Base-by-base conservation (phyloP, 2,888 invertebrate genomes). In the Drosophila limbata region DNA sequence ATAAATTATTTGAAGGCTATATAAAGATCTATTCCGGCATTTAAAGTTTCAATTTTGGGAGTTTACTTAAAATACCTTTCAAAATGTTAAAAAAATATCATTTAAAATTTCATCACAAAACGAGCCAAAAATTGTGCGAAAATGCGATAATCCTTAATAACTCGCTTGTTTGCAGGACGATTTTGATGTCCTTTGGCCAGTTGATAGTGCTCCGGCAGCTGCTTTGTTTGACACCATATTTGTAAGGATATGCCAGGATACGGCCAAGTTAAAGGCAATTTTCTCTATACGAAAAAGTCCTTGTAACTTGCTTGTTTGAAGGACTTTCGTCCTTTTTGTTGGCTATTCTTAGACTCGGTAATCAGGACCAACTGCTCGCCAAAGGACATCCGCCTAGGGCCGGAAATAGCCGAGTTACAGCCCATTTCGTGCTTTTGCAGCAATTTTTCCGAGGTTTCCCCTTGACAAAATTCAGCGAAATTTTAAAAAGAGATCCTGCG, bases 311-410 rank as follows among this genome's bases (percentile, higher is more conserved):
- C 5, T 5, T 48, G 6, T 9, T 10, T 3, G 1, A 15, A 61
- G 60, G 51, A 51, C 21, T 33, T 44, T 37, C 35, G 40, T 51
- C 42, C 42, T 61, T 51, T 35, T 33, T 19, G 1, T 35, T 3
- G 15, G 19, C 21, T 21, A 4, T 4, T 21, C 4, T 6, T 13
- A 44, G 1, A 21, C 13, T 21, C 6, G 11, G 13, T 0, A 2
- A 5, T 11, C 1, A 6, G 17, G 2, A 13, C 39, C 19, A 50
- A n/a, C 28, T 17, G 21, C 13, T 13, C 31, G 48, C 19, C 28
- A 59, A 60, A 60, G 42, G 59, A 60, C 40, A 60, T 60, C 5
- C 1, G 19, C 1, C 50, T 40, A 25, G 33, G 15, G 17, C 31
- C 33, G 19, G 4, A 48, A 59, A 40, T 48, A n/a, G n/a, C 59